Percentiles rank a stretch among this genome's conserved stretches.
Evolutionary conservation across 2,888 invertebrate species (phyloP).

Genomic region (Eudemis profundana): DNA sequence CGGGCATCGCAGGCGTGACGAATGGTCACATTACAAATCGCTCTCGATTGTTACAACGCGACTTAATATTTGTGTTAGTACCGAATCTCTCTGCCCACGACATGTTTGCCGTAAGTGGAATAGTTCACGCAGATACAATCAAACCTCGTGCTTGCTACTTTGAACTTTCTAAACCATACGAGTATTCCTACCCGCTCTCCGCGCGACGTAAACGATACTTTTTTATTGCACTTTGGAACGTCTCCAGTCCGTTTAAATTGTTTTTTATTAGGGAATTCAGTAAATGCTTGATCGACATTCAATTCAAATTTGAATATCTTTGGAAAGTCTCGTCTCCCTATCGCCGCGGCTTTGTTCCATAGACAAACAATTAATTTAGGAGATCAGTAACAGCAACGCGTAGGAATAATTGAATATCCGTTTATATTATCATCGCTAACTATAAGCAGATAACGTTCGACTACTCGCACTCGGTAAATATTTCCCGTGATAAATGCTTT

Average conservation of each 20-base stretch:
- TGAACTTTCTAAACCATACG: conserved; percentile 78
- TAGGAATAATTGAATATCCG: conserved; percentile 32
- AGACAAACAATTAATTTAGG: conserved; percentile 28
- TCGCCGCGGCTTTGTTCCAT: conserved; percentile 29
- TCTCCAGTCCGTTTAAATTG: conserved; percentile 19
- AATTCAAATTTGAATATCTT: conserved; percentile 27
- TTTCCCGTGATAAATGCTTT: conserved; percentile 80
- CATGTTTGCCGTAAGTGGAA: conserved; percentile 70
- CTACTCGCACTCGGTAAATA: conserved; percentile 69
- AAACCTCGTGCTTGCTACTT: conserved; percentile 63
- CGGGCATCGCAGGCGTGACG: conserved; percentile 59
- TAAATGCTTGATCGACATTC: conserved; percentile 27
- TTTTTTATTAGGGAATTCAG: conserved; percentile 30
- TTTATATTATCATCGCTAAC: conserved; percentile 37
- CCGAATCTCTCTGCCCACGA: conserved; percentile 77
- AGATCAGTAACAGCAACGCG: conserved; percentile 13
- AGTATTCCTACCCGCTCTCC: conserved; percentile 54
- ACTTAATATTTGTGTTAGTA: conserved; percentile 67
- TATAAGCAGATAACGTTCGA: conserved; percentile 56
- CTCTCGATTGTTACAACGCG: conserved; percentile 71
- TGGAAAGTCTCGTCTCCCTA: conserved; percentile 18
- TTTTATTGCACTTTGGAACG: conserved; percentile 36
- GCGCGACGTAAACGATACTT: conserved; percentile 39
- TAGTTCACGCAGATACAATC: conserved; percentile 72
- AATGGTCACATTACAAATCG: conserved; percentile 69